These are phyloP conservation scores for Orgyia antiqua DNA, from an alignment of 2,888 invertebrate genomes.

Conservation along the genomic window DNA sequence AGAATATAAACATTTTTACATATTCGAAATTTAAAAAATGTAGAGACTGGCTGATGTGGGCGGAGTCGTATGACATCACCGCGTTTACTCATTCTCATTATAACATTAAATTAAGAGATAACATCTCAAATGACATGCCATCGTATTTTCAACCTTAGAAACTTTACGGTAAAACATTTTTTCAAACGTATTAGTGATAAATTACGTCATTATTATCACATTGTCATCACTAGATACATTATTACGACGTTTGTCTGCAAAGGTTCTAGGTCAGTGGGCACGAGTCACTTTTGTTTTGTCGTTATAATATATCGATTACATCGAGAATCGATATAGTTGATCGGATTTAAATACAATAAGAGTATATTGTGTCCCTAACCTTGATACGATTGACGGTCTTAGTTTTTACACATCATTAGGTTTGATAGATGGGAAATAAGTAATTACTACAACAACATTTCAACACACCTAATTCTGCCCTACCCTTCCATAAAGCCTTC, in stretches of 20 bases:
- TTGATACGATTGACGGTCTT: slow-evolving; percentile 10
- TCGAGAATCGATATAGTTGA: slow-evolving; percentile 29
- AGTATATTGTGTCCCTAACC: slow-evolving; percentile 13
- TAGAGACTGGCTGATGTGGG: too few species aligned
- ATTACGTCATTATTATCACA: slow-evolving; percentile 9
- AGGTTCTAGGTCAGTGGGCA: slow-evolving; percentile 58
- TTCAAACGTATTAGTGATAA: slow-evolving; percentile 3
- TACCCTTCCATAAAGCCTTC: too few species aligned
- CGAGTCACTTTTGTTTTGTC: slow-evolving; percentile 36
- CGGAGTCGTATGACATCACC: slow-evolving; percentile 57
- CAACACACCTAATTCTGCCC: too few species aligned
- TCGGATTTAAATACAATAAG: slow-evolving; percentile 30
- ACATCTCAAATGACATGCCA: slow-evolving; percentile 3
- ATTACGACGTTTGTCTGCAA: slow-evolving; percentile 32
- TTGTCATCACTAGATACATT: slow-evolving; percentile 34
- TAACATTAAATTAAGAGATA: slow-evolving; percentile 24
- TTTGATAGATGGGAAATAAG: too few species aligned
- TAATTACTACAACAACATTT: too few species aligned
- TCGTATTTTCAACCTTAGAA: slow-evolving; percentile 13
- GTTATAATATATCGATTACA: slow-evolving; percentile 26
- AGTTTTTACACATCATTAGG: too few species aligned
- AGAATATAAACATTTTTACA: too few species aligned
- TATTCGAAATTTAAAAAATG: slow-evolving; percentile 14
- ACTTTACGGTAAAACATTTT: too few species aligned
- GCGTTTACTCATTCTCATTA: slow-evolving; percentile 39